These are phyloP conservation scores for Netelia fuscicornis DNA, from an alignment of 2,888 invertebrate species.

Conservation along the genomic window DNA sequence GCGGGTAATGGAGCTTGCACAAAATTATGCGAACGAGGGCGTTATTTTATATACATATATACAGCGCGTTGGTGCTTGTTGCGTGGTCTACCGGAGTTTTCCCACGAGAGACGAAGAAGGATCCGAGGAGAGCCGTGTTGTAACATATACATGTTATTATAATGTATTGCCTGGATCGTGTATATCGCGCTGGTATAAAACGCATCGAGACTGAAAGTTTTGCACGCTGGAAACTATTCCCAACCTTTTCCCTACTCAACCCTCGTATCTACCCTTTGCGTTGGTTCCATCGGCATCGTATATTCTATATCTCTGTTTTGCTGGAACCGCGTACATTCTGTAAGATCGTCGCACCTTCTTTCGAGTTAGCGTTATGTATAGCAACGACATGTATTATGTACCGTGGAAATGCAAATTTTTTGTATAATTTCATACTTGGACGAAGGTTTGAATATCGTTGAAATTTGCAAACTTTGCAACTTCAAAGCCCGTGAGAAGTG, in stretches of 20 bases:
- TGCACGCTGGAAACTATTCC: constrained; percentile 22
- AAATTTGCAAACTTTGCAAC: no score
- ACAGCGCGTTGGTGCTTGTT: neutral
- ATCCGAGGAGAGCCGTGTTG: neutral
- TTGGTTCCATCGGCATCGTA: constrained; percentile 3
- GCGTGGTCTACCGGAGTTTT: constrained; percentile 56
- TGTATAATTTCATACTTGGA: neutral
- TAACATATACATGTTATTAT: constrained; percentile 23
- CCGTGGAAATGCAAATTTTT: neutral
- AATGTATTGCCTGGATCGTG: constrained; percentile 4
- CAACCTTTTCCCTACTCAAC: neutral
- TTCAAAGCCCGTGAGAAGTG: no score
- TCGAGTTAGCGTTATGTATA: neutral
- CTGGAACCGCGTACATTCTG: constrained; percentile 53
- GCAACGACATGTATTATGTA: neutral
- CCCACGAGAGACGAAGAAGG: constrained; percentile 32
- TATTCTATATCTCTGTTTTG: constrained; percentile 38
- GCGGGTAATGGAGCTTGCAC: constrained; percentile 53
- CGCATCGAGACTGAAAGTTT: constrained; percentile 65
- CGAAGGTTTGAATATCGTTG: neutral
- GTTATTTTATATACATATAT: constrained; percentile 47
- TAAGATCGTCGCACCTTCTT: constrained; percentile 64
- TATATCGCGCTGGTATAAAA: constrained; percentile 35
- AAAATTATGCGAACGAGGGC: constrained; percentile 58
- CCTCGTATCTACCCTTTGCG: neutral